Base-by-base conservation (phyloP, 2,797 vertebrate species). In the Falco concolor region DNA sequence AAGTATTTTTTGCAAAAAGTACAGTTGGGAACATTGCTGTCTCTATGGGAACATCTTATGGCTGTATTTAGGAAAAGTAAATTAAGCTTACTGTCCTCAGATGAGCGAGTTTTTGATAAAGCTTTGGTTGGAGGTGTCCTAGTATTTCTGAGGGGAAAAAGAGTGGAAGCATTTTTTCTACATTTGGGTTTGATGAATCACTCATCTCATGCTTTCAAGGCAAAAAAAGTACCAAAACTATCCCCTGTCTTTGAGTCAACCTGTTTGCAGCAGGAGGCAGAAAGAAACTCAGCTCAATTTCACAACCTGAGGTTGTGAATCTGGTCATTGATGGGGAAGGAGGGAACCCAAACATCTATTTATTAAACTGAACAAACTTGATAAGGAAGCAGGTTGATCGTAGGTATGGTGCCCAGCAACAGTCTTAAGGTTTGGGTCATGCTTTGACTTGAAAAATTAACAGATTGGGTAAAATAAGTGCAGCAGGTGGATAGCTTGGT, bases 1-100 rank as follows among this genome's bases (percentile, higher is more conserved):
- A 90, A 92, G 86, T 76, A 82, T 93, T 84, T 90, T 77, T 88
- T 90, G 44, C 56, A 59, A 59, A 69, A 94, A 84, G 59, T 76
- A 54, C 69, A 12, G 11, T 54, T 79, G 84, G 80, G 75, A 90
- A 88, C 79, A 52, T 72, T 42, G 9, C 65, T 86, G 87, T 96
- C 87, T 95, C 87, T 90, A 91, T 95, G 93, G 89, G 88, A 96
- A 86, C 91, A 70, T 91, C 63, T 89, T 75, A 10, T 5, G 15
- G 34, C 74, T 95, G 50, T 90, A 96, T 74, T 93, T 90, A 94
- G 93, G 91, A 47, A 50, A 95, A 87, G 67, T 79, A 85, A 93
- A 91, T 91, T 59, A 84, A 91, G 67, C 65, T 76, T 72, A 10
- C 40, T 75, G 25, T 83, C 54, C 21, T 84, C 60, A 80, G 77